phyloP scores from a whole-genome alignment of 2,888 invertebrate genomes.

The Morinoia aosen region DNA sequence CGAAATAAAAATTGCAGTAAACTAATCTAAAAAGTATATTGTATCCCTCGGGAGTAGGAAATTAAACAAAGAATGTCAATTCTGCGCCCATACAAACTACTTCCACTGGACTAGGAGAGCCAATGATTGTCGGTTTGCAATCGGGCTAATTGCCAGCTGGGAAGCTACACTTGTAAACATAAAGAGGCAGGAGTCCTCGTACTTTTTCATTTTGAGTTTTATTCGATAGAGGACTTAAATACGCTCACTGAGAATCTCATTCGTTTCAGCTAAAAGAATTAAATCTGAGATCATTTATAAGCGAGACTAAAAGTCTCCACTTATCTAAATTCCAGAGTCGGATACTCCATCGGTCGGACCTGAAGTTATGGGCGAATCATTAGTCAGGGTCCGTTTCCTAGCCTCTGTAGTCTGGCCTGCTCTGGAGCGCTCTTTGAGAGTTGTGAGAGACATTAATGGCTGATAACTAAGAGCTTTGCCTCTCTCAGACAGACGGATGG shows the following conservation, averaged over 20 bases:
- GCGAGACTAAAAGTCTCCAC: slow-evolving; percentile 29
- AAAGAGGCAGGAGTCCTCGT: not conserved
- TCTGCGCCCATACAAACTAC: not conserved
- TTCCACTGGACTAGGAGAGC: not conserved
- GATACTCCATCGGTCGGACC: slow-evolving; percentile 30
- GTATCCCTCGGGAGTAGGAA: not conserved
- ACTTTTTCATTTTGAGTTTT: slow-evolving; percentile 4
- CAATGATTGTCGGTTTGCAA: not conserved
- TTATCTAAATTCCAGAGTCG: slow-evolving; percentile 44
- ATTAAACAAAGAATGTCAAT: not conserved
- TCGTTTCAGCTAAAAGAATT: slow-evolving; percentile 13
- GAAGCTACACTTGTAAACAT: slow-evolving; percentile 20
- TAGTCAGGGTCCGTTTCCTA: slow-evolving; percentile 39
- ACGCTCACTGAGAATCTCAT: not conserved
- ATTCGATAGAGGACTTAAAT: slow-evolving; percentile 37
- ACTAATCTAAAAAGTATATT: too few species aligned
- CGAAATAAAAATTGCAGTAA: too few species aligned
- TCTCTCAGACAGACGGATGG: slow-evolving; percentile 41
- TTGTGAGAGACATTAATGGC: slow-evolving; percentile 53
- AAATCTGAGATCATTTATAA: slow-evolving; percentile 48
- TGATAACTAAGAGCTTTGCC: slow-evolving; percentile 50
- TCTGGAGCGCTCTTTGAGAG: slow-evolving; percentile 17
- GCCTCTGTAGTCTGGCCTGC: slow-evolving; percentile 28
- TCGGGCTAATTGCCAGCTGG: not conserved
- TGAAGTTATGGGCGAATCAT: slow-evolving; percentile 33